Conservation (phyloP, 2,797 vertebrate genomes). For the Ptychobarbus kaznakovi region DNA sequence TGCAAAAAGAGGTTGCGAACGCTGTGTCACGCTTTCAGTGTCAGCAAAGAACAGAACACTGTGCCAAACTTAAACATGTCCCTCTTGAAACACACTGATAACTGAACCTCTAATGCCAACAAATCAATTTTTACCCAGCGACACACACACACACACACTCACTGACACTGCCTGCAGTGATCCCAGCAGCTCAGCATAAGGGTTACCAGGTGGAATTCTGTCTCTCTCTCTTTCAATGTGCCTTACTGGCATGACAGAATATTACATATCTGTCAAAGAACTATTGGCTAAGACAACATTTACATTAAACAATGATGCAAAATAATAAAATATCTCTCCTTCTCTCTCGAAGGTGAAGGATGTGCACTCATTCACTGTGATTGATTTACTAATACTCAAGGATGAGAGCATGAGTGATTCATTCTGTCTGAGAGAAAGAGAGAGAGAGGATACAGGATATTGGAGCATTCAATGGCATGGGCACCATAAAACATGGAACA, state of each 20-base stretch:
- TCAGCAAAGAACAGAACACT: constrained; percentile 8
- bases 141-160: constrained; percentile 3
- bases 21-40: constrained; percentile 4
- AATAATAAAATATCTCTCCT: constrained; percentile 4
- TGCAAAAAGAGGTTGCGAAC: not conserved
- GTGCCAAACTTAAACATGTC: constrained; percentile 11
- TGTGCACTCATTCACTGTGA: constrained; percentile 28
- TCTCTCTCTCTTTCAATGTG: constrained; percentile 9
- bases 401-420: constrained; percentile 26
- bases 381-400: constrained; percentile 32
- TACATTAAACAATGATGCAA: constrained; percentile 25
- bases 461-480: constrained; percentile 11
- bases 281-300: constrained; percentile 13
- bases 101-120: constrained; percentile 22
- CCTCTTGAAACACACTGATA: not conserved
- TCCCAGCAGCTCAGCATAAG: constrained; percentile 37
- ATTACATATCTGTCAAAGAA: constrained; percentile 37
- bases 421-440: constrained; percentile 7
- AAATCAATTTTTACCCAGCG: constrained; percentile 13
- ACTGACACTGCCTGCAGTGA: constrained; percentile 34
- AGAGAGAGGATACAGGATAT: not conserved
- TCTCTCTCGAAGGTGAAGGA: constrained; percentile 31
- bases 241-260: constrained; percentile 27
- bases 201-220: constrained; percentile 36
- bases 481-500: constrained; percentile 33